Base-by-base conservation (phyloP, 37 sponge, comb jelly and placozoan genomes). In the Theonella swinhoei region DNA sequence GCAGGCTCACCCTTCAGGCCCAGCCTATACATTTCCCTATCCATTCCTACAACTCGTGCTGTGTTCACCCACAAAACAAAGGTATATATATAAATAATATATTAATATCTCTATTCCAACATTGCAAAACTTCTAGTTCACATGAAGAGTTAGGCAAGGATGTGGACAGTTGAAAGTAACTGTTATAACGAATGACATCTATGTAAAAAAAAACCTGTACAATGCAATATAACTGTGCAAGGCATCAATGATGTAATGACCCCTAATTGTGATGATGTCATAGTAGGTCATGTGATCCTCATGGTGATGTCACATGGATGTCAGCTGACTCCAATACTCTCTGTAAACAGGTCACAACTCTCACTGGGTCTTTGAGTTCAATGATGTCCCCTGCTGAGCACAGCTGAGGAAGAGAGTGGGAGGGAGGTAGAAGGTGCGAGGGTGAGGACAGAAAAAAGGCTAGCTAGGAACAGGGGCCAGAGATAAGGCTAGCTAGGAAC, bases 311-410 rank as follows among this genome's bases (percentile, higher is more conserved):
- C 54, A 47, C 54, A 7, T 17, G 7, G 54, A 47, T 47, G 54
- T 47, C 14, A 7, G 54, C 54, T 47, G 54, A 47, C 32, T 84
- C 84, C 9, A 84, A 75, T 7, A 84, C 76, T 39, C 79, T 77
- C 64, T 86, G 79, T 22, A 92, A 29, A 64, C 89, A 88, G 3
- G 76, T 76, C 11, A 81, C 60, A 28, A 92, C 86, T 71, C 80
- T 81, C 33, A 88, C 43, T 0, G 93, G 93, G 38, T 92, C 89
- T 62, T 82, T 88, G 35, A 80, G 32, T n/a, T 88, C 89, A n/a
- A 85, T 68, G 25, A 92, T 88, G 68, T 92, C 93, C 65, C 93
- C 89, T n/a, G 89, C 86, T 7, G 89, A 85, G 30, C 88, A 88
- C 20, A 88, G 60, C 93, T 92, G 74, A 30, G 37, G 28, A 20